Conservation (phyloP, 2,797 vertebrate species). For the Falco peregrinus region DNA sequence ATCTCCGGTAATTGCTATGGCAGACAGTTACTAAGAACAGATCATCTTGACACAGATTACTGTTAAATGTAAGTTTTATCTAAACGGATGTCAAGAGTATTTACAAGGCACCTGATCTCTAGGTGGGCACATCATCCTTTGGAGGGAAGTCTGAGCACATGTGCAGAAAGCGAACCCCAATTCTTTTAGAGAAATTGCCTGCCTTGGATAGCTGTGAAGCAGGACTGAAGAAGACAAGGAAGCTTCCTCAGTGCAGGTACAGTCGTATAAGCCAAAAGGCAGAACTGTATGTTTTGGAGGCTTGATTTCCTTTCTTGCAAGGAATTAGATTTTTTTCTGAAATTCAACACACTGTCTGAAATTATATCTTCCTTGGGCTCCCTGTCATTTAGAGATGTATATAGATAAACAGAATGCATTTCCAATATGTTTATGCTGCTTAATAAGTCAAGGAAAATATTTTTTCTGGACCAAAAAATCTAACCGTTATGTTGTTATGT, state of each 20-base stretch:
- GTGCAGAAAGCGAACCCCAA: neutral
- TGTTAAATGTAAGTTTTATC: neutral
- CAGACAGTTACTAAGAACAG: neutral
- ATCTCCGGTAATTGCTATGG: neutral
- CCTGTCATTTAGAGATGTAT: neutral
- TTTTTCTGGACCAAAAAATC: neutral
- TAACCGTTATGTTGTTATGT: neutral
- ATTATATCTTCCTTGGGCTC: neutral
- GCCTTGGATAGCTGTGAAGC: neutral
- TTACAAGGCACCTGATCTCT: neutral
- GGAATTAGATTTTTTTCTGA: neutral
- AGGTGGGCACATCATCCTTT: neutral
- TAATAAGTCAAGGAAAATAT: neutral
- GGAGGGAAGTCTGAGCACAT: neutral
- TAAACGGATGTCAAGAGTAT: neutral
- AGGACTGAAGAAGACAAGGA: neutral
- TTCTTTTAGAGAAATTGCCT: neutral
- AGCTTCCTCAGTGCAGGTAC: neutral
- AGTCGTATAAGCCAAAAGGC: neutral
- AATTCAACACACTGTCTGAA: neutral
- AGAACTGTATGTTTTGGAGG: neutral
- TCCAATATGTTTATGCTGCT: neutral
- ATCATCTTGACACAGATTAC: neutral
- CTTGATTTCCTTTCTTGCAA: neutral
- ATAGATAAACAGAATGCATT: neutral